Evolutionary conservation across 1,140 invertebrate species (phyloP).

Genomic region (Panulirus ornatus): DNA sequence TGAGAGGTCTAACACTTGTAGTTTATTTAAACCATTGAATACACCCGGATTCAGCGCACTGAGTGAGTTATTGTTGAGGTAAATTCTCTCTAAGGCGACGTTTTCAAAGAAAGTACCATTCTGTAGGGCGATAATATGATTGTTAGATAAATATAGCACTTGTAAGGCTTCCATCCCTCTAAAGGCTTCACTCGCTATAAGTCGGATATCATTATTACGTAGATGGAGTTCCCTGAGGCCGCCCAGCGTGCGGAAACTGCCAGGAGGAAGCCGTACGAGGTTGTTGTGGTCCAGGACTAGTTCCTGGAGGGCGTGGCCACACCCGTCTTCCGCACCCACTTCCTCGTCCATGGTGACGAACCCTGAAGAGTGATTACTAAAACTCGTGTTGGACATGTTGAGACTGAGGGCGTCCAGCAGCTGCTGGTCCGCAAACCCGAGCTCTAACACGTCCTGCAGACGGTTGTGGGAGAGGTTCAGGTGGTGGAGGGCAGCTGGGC

Average conservation of each 20-base stretch:
- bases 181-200: constrained; percentile 69
- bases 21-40: constrained; percentile 85
- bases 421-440: constrained; percentile 82
- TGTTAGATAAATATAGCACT: constrained; percentile 83
- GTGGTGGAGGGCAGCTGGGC: constrained; percentile 86
- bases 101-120: constrained; percentile 82
- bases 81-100: constrained; percentile 84
- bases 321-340: constrained; percentile 10
- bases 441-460: constrained; percentile 85
- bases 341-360: constrained; percentile 24
- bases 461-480: constrained; percentile 90
- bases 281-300: constrained; percentile 61
- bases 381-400: constrained; percentile 47
- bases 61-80: constrained; percentile 89
- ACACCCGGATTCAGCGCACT: constrained; percentile 86
- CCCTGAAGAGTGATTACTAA: constrained; percentile 31
- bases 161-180: constrained; percentile 66
- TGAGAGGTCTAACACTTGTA: constrained; percentile 88
- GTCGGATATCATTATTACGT: constrained; percentile 64
- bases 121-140: constrained; percentile 86
- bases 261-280: constrained; percentile 53
- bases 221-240: constrained; percentile 56
- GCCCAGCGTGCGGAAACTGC: constrained; percentile 48
- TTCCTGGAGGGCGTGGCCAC: constrained; percentile 57
- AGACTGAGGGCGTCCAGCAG: constrained; percentile 18